A percentile compares a stretch with the other conserved stretches of the same genome.
Conservation (phyloP, 2,797 vertebrate species). For the Syngnathus rostellatus region DNA sequence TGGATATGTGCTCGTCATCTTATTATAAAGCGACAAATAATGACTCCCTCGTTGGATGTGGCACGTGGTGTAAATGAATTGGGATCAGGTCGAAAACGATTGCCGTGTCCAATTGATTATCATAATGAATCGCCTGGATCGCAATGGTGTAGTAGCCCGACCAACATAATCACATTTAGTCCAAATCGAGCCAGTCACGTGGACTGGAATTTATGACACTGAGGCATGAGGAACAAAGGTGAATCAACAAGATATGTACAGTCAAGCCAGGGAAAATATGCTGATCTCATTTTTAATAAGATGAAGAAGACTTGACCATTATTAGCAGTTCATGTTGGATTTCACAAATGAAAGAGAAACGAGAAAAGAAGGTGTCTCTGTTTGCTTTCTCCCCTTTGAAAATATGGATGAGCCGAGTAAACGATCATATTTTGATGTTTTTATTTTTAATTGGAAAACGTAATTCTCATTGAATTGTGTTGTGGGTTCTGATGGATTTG, state of each 20-base stretch:
- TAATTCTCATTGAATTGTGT: not conserved
- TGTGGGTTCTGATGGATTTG: too few species aligned
- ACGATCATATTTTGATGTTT: not conserved
- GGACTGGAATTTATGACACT: constrained; percentile 11
- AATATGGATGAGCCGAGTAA: not conserved
- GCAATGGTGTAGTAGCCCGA: constrained; percentile 20
- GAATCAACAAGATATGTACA: not conserved
- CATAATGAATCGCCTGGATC: constrained; percentile 27
- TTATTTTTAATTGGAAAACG: too few species aligned
- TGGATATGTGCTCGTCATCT: constrained; percentile 22
- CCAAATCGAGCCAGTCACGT: constrained; percentile 27
- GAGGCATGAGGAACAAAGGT: constrained; percentile 5
- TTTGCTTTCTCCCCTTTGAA: not conserved
- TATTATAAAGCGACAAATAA: constrained; percentile 36
- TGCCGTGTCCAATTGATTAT: constrained; percentile 27
- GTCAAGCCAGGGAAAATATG: not conserved
- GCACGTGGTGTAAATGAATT: constrained; percentile 14
- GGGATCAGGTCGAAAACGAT: constrained; percentile 41
- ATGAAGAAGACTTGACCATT: not conserved
- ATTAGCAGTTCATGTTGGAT: not conserved
- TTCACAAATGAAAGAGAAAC: not conserved
- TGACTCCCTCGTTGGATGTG: constrained; percentile 37
- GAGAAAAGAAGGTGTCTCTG: not conserved
- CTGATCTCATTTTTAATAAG: not conserved
- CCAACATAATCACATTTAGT: constrained; percentile 15